Percentiles rank a stretch among this genome's conserved stretches.
Conservation (phyloP, 2,113 vertebrate genomes). For the Callocephalon fimbriatum region DNA sequence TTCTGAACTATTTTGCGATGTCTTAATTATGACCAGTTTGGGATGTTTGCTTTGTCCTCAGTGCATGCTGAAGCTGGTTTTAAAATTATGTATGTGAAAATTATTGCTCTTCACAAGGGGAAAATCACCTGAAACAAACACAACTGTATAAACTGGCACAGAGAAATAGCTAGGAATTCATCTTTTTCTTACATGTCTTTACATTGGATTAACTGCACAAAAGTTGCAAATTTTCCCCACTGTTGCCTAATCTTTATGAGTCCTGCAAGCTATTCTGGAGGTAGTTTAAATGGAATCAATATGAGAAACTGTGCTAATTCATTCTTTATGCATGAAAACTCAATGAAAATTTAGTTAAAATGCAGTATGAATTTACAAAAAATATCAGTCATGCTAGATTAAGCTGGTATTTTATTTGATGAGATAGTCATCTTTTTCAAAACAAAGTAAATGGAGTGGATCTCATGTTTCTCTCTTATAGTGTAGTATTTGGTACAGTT, state of each 20-base stretch:
- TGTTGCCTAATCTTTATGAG: background rate
- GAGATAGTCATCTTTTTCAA: background rate
- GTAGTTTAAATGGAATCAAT: background rate
- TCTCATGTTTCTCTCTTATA: background rate
- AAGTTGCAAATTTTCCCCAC: background rate
- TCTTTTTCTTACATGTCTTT: background rate
- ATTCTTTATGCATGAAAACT: background rate
- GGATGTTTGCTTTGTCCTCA: background rate
- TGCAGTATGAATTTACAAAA: background rate
- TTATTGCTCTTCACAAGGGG: background rate
- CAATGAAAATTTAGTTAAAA: background rate
- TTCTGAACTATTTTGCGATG: background rate
- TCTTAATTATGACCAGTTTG: background rate
- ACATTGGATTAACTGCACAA: background rate
- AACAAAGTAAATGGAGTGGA: background rate
- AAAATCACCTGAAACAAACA: background rate
- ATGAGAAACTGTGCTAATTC: background rate
- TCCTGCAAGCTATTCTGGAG: background rate
- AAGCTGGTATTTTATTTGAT: background rate
- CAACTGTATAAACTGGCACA: background rate
- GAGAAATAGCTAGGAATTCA: background rate
- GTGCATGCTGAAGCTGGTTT: background rate
- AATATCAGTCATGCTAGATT: background rate
- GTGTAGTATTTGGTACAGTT: background rate
- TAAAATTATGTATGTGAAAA: background rate